These are phyloP conservation scores for Apamea anceps DNA, from an alignment of 2,888 invertebrate species.

Conservation along the genomic window DNA sequence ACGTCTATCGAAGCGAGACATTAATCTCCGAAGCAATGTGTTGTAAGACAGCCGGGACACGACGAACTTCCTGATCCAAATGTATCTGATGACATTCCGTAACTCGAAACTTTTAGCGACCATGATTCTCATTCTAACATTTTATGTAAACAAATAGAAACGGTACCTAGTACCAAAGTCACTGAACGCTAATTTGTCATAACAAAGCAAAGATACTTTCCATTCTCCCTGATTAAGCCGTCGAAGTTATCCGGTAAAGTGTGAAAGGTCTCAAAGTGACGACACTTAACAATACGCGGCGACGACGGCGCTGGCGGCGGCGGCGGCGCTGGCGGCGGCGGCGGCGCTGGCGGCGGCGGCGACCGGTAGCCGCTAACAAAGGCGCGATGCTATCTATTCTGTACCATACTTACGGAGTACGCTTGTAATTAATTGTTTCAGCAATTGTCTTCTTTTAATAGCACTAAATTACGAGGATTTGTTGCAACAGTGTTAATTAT, in stretches of 20 bases:
- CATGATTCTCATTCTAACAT: background rate
- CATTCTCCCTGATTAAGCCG: constrained; percentile 36
- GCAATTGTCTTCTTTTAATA: constrained; percentile 54
- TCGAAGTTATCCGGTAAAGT: constrained; percentile 43
- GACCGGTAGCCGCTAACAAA: constrained; percentile 55
- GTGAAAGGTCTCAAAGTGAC: constrained; percentile 62
- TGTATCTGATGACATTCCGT: background rate
- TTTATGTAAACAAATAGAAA: constrained; percentile 26
- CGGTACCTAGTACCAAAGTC: constrained; percentile 6
- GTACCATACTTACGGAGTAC: constrained; percentile 24
- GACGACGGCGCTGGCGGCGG: background rate
- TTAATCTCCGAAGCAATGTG: constrained; percentile 10
- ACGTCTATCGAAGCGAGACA: constrained; percentile 19
- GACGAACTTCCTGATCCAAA: constrained; percentile 2
- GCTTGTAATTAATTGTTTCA: constrained; percentile 54
- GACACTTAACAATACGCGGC: constrained; percentile 32
- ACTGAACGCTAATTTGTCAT: constrained; percentile 34
- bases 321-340: constrained; percentile 18
- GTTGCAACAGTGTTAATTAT: constrained; percentile 21
- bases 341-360: constrained; percentile 25
- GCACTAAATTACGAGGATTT: constrained; percentile 46
- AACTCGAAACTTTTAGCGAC: background rate
- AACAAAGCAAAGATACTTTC: constrained; percentile 31
- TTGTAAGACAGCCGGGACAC: constrained; percentile 13
- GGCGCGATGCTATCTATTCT: constrained; percentile 53